These are phyloP conservation scores for Bovichtus diacanthus DNA, from an alignment of 2,797 vertebrate species.

Conservation along the genomic window DNA sequence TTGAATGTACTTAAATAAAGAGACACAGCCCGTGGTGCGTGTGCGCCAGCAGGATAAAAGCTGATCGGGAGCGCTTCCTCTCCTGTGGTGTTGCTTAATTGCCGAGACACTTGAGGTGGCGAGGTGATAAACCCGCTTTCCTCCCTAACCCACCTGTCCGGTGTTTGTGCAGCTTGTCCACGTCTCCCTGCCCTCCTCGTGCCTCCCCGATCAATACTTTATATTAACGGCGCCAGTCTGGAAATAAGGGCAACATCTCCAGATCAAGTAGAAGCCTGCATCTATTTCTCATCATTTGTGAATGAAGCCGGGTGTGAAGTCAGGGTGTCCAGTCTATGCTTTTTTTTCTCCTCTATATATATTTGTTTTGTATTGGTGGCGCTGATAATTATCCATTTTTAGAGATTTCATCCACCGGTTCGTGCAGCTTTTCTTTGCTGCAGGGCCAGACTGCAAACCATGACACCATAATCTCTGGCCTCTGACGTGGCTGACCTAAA, in stretches of 20 bases:
- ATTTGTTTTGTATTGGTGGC: not conserved
- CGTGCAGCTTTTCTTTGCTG: too few species aligned
- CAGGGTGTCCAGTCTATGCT: not conserved
- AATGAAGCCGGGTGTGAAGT: not conserved
- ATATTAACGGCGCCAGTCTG: conserved; percentile 1
- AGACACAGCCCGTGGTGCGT: too few species aligned
- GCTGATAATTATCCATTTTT: not conserved
- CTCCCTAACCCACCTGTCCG: not conserved
- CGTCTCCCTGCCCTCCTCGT: not conserved
- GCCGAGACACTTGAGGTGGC: not conserved
- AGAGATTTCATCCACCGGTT: too few species aligned
- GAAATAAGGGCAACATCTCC: too few species aligned
- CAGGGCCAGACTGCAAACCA: not conserved
- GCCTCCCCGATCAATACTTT: not conserved
- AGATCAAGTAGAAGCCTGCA: too few species aligned
- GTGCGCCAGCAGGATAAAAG: not conserved
- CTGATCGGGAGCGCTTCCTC: not conserved
- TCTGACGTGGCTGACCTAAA: conserved; percentile 15
- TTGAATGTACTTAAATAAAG: not conserved
- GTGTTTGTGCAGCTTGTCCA: not conserved
- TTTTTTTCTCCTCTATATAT: not conserved
- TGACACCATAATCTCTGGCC: conserved; percentile 33
- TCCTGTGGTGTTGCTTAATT: not conserved
- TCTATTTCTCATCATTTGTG: not conserved
- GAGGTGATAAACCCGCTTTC: not conserved